These are phyloP conservation scores for Poecilus cupreus DNA, from an alignment of 2,888 invertebrate species.

Conservation along the genomic window DNA sequence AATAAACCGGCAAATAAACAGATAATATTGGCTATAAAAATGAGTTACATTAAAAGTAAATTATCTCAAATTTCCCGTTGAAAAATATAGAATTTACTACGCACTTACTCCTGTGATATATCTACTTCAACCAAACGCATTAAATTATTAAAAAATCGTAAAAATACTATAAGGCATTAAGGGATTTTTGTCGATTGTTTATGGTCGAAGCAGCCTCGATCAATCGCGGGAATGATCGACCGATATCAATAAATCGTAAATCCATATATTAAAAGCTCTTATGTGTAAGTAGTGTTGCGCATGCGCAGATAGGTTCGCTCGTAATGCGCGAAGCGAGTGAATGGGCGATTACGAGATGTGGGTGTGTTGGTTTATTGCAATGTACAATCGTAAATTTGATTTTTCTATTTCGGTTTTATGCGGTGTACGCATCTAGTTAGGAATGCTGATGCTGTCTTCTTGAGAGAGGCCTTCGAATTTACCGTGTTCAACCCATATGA, in stretches of 20 bases:
- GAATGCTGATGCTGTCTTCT: conserved; percentile 14
- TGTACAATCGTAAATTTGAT: conserved; percentile 38
- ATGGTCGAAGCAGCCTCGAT: background rate
- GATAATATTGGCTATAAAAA: conserved; percentile 27
- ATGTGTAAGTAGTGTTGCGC: background rate
- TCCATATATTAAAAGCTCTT: conserved; percentile 37
- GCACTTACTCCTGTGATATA: conserved; percentile 39
- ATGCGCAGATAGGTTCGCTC: background rate
- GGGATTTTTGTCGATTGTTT: conserved; percentile 19
- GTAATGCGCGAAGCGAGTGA: conserved; percentile 14
- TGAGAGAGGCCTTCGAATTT: conserved; percentile 29
- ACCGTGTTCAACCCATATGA: background rate
- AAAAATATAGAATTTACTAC: conserved; percentile 30
- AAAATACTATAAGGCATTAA: conserved; percentile 6
- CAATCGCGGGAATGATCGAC: conserved; percentile 20
- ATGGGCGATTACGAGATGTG: conserved; percentile 34
- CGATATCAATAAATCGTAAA: conserved; percentile 51
- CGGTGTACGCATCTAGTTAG: conserved; percentile 16
- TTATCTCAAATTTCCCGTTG: conserved; percentile 28
- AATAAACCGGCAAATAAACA: conserved; percentile 29
- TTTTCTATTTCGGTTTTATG: conserved; percentile 40
- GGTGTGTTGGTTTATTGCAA: conserved; percentile 43
- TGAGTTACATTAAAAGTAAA: conserved; percentile 39
- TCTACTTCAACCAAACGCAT: background rate
- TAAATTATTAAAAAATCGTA: conserved; percentile 37